Evolutionary conservation across 2,888 invertebrate genomes (phyloP), one percentile per base, ranked within the genome.

Genomic region (Cinara cedri): DNA sequence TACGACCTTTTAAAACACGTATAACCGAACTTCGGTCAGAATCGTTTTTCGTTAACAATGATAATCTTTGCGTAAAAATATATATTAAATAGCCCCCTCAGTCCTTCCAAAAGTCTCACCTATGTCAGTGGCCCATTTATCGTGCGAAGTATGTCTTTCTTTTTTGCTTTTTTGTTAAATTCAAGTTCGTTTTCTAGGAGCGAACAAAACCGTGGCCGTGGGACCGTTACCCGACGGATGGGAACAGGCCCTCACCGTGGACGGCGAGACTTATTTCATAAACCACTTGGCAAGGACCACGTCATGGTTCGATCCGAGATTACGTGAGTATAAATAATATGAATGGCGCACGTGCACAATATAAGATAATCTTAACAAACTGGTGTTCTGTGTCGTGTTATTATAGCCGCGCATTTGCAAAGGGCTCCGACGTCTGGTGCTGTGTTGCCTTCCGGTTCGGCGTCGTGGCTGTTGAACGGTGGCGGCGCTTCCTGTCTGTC

Each of bases 261-360:
- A 94, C 86, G 94, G 94, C 84, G 94, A 94, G 87, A 89, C 92
- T 84, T 94, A 94, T 88, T 95, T 94, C 88, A 91, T 96, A 88
- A 96, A 96, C 88, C 96, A 96, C 88, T 91, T 93, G 86, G 93
- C 94, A 83, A 92, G 95, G 87, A 96, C 95, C 85, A 97, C 97
- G 83, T 96, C 96, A 85, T 98, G 97, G 97, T 96, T 96, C 89
- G 97, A 98, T 88, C 97, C 97, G 85, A 91, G 97, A 90, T 93
- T 97, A 90, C 96, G 96, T 95, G 91, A 93, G 95, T 92, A 85
- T 83, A n/a, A n/a, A n/a, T n/a, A n/a, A n/a, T n/a, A n/a, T n/a
- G n/a, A n/a, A n/a, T n/a, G n/a, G n/a, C n/a, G n/a, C n/a, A n/a
- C n/a, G n/a, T n/a, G n/a, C n/a, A n/a, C n/a, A n/a, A n/a, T n/a